phyloP scores from a whole-genome alignment of 2,888 invertebrate species.

The Zygothrica quintamaculata region DNA sequence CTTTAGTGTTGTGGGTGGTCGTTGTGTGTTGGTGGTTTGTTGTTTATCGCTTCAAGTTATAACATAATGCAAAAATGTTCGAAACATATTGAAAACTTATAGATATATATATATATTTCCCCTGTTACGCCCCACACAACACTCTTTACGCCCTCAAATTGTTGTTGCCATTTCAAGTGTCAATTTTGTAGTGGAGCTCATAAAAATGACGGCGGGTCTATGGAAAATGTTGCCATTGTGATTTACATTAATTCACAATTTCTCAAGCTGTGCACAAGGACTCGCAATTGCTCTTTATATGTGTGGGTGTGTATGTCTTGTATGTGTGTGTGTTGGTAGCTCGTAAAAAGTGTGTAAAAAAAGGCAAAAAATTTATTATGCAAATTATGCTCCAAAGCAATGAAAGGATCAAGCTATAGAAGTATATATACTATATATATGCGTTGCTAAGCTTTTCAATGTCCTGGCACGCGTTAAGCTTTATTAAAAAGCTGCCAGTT shows the following conservation, averaged over 20 bases:
- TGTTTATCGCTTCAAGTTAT: constrained; percentile 69
- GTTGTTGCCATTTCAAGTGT: constrained; percentile 53
- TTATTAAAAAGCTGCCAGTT: constrained; percentile 44
- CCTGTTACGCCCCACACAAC: constrained; percentile 5
- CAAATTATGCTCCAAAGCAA: constrained; percentile 68
- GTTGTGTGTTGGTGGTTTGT: constrained; percentile 62
- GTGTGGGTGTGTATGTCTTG: constrained; percentile 5
- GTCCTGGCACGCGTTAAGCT: constrained; percentile 52
- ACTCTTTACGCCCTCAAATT: background rate
- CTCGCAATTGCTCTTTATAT: constrained; percentile 63
- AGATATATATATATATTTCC: no score
- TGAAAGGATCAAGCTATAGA: constrained; percentile 64
- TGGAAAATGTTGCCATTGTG: constrained; percentile 56
- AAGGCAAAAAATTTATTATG: constrained; percentile 80
- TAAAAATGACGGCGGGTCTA: constrained; percentile 66
- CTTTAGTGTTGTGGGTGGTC: constrained; percentile 42
- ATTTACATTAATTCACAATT: constrained; percentile 84
- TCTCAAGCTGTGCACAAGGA: constrained; percentile 78
- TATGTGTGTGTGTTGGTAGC: constrained; percentile 40
- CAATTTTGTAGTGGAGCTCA: constrained; percentile 66
- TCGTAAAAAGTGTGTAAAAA: constrained; percentile 63
- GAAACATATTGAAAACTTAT: constrained; percentile 74
- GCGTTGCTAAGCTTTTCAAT: constrained; percentile 32
- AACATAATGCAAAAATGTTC: constrained; percentile 72
- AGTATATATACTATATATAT: constrained; percentile 4